phyloP scores from a whole-genome alignment of 2,113 vertebrate genomes.

The Paradoxurus hermaphroditus region DNA sequence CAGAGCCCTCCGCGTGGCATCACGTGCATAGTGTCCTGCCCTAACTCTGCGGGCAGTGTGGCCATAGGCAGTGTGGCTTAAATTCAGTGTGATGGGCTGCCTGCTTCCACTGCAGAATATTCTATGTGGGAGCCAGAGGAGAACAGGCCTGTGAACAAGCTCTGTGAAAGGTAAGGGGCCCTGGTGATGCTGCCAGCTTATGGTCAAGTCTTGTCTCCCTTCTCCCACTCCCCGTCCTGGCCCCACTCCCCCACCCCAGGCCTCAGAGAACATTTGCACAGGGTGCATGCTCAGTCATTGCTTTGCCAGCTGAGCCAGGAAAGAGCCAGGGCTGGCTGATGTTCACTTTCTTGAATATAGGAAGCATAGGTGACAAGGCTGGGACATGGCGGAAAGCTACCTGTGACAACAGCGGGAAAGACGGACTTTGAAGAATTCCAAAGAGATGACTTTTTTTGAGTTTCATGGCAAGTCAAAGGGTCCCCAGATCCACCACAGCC shows the following conservation, averaged over 20 bases:
- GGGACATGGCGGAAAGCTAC: neutral
- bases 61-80: fast-evolving
- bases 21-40: too few relatives aligned
- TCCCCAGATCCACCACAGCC: too few relatives aligned
- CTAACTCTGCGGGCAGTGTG: neutral
- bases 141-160: too few relatives aligned
- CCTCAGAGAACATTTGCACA: neutral
- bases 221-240: neutral
- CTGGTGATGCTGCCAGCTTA: fast-evolving
- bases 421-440: neutral
- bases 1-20: fast-evolving
- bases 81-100: neutral
- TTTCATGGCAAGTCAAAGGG: neutral
- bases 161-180: neutral
- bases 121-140: neutral
- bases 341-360: neutral
- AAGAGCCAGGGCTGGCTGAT: neutral
- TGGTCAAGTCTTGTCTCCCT: neutral
- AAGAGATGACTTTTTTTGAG: neutral
- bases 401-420: fast-evolving
- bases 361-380: neutral
- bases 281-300: fast-evolving
- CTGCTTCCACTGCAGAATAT: neutral
- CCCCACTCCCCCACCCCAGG: neutral
- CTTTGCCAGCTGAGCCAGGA: neutral